Evolutionary conservation across 2,797 vertebrate genomes (phyloP).

Genomic region (Glossophaga mutica): DNA sequence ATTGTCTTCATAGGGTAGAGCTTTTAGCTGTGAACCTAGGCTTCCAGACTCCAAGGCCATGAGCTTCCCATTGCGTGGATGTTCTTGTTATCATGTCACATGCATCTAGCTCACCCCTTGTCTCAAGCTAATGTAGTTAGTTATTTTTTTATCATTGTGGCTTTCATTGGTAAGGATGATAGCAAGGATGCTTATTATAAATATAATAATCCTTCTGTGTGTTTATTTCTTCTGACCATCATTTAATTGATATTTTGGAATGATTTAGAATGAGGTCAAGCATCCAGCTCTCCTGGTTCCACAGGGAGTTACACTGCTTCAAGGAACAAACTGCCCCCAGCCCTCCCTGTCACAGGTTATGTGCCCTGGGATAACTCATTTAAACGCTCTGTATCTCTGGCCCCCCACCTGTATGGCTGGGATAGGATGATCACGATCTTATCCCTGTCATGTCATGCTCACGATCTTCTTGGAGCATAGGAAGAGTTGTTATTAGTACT

Average conservation of each 20-base stretch:
- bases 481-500: background rate
- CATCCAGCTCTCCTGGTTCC: background rate
- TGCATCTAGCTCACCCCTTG: background rate
- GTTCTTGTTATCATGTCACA: background rate
- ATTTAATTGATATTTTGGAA: background rate
- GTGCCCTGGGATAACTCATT: background rate
- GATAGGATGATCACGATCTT: background rate
- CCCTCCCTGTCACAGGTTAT: background rate
- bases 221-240: background rate
- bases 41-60: background rate
- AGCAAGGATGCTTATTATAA: background rate
- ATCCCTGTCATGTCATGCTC: background rate
- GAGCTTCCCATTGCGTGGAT: background rate
- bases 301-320: background rate
- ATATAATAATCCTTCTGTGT: background rate
- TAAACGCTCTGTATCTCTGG: background rate
- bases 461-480: background rate
- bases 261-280: background rate
- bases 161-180: background rate
- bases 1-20: background rate
- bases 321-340: background rate
- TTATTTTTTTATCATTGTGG: background rate
- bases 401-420: background rate
- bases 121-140: background rate
- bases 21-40: background rate